These are phyloP conservation scores for Anarrhichthys ocellatus DNA, from an alignment of 2,113 vertebrate species.

Conservation along the genomic window DNA sequence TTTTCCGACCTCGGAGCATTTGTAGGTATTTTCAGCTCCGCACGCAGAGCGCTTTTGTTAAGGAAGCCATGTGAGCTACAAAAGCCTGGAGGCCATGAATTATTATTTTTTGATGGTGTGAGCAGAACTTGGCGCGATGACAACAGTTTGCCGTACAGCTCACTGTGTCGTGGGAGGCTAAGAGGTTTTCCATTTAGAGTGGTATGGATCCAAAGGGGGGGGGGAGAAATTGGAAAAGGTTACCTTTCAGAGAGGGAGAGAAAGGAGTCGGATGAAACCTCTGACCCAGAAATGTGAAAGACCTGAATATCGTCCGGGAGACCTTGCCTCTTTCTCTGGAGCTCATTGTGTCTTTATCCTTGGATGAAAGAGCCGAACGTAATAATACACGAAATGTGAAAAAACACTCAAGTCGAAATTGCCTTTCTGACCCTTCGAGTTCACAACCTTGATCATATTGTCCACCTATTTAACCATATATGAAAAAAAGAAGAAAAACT, in stretches of 20 bases:
- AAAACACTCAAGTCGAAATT: too few species aligned
- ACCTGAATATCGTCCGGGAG: background rate
- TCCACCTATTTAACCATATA: background rate
- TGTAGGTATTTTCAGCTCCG: slow-evolving; percentile 25
- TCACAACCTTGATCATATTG: background rate
- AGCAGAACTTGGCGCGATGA: background rate
- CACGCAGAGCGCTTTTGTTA: background rate
- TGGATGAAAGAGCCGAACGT: background rate
- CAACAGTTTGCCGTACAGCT: slow-evolving; percentile 1
- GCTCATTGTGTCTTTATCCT: background rate
- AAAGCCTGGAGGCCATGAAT: slow-evolving; percentile 34
- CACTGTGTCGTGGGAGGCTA: slow-evolving; percentile 3
- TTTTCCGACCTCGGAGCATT: background rate
- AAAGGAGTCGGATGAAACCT: background rate
- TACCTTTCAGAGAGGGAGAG: background rate
- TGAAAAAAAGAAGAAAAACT: too few species aligned
- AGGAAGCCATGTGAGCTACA: background rate
- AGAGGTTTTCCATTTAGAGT: slow-evolving; percentile 16
- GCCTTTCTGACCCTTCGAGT: background rate
- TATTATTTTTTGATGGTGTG: slow-evolving; percentile 2
- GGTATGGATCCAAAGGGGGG: background rate
- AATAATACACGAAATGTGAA: background rate
- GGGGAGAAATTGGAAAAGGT: background rate
- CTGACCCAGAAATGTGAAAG: background rate
- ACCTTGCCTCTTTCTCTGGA: background rate